Evolutionary conservation across 2,797 vertebrate genomes (phyloP), one percentile per base, ranked within the genome.

Genomic region (Pteropus rufus): DNA sequence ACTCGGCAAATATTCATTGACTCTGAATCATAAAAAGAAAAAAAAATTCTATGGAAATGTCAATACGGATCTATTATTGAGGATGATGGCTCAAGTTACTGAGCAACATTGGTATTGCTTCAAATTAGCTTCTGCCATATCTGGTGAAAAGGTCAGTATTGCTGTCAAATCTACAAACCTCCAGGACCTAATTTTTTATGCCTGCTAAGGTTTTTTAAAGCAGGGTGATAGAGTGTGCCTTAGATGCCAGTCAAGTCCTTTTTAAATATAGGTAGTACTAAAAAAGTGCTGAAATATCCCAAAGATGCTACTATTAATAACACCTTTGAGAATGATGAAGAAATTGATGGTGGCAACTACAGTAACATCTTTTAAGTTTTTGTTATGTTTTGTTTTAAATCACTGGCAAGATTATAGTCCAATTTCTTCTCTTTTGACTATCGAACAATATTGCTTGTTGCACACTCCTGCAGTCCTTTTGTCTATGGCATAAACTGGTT

Each of bases 61-160:
- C 92, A 83, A 76, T 95, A 76, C 24, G 69, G 83, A 79, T 79
- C 70, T 92, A n/a, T 95, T 39, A 70, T 67, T n/a, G 19, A 92
- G 54, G 92, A 92, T 75, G 36, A 87, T 67, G 76, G 67, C 56
- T 89, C 16, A 72, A 73, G 77, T 80, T 86, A 56, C 69, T 75
- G 36, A 56, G 44, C 24, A 31, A 41, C 31, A 49, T 41, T 92
- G 31, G 12, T 60, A 73, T 91, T 97, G 36, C 62, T 64, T 90
- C 73, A 95, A 95, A 96, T 96, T 85, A 88, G 70, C 56, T 84
- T 86, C 72, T 84, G 76, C 84, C 72, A 84, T 88, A 93, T 91
- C 67, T 92, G 83, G 36, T 96, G 94, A 96, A 96, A 97, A 96
- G 93, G 81, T 97, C 89, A 94, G 62, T 72, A 82, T 92, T 77